phyloP scores from a whole-genome alignment of 2,888 invertebrate genomes.

The Cryptophagus acutangulus region DNA sequence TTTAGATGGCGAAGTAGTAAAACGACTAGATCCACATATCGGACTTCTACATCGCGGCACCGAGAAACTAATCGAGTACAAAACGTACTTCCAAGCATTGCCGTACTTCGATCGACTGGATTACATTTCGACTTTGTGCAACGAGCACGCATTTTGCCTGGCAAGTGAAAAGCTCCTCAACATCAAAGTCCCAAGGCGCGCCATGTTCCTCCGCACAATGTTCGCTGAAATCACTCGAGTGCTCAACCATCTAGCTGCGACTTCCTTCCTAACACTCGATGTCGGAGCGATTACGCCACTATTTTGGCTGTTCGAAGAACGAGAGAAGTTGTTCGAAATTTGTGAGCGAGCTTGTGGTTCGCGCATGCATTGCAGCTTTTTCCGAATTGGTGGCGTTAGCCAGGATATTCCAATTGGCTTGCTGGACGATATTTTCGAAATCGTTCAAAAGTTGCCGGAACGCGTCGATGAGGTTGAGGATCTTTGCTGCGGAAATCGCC shows the following conservation, averaged over 20 bases:
- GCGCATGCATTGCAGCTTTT: constrained; percentile 77
- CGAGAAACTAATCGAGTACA: constrained; percentile 85
- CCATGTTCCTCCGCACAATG: constrained; percentile 70
- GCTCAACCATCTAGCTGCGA: constrained; percentile 73
- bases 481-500: constrained; percentile 66
- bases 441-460: constrained; percentile 61
- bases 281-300: constrained; percentile 84
- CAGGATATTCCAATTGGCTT: constrained; percentile 70
- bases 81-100: constrained; percentile 77
- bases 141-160: constrained; percentile 72
- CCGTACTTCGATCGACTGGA: constrained; percentile 87
- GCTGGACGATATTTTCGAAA: constrained; percentile 73
- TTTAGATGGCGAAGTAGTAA: constrained; percentile 76
- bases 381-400: constrained; percentile 77
- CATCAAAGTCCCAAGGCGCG: constrained; percentile 69
- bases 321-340: constrained; percentile 81
- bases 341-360: constrained; percentile 80
- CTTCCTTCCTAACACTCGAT: constrained; percentile 68
- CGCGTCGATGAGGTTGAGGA: constrained; percentile 84
- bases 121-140: constrained; percentile 79
- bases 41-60: constrained; percentile 84
- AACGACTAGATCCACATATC: constrained; percentile 77
- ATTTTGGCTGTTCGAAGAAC: constrained; percentile 88
- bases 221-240: constrained; percentile 68
- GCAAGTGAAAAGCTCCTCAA: constrained; percentile 81